Conservation (phyloP, 2,797 vertebrate species). For the Anguilla obscura region DNA sequence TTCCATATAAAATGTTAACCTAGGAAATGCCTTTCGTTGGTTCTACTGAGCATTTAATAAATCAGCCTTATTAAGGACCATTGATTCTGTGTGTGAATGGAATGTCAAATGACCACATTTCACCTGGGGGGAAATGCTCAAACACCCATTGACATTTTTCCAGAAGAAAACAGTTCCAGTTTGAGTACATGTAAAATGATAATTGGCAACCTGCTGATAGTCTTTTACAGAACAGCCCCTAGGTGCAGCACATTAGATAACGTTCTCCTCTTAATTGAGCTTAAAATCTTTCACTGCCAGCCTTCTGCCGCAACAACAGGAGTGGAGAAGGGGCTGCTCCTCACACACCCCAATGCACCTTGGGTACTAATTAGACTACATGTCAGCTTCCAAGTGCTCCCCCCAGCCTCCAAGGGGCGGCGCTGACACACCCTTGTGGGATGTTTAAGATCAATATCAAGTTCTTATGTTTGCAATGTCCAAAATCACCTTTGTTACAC, state of each 20-base stretch:
- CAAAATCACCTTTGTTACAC: background rate
- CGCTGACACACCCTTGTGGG: background rate
- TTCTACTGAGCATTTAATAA: background rate
- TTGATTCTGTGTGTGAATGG: background rate
- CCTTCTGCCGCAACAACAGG: background rate
- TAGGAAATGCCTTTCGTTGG: background rate
- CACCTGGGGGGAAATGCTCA: background rate
- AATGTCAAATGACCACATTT: background rate
- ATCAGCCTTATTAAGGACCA: constrained; percentile 9
- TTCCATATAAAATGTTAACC: background rate
- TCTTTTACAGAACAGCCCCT: background rate
- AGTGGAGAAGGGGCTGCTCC: background rate
- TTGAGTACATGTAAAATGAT: background rate
- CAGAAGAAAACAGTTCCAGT: background rate
- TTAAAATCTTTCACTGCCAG: background rate
- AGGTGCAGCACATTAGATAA: background rate
- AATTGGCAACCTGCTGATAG: background rate
- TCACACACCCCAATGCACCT: constrained; percentile 9
- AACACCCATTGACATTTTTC: constrained; percentile 3
- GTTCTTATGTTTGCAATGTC: background rate
- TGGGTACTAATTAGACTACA: constrained; percentile 30
- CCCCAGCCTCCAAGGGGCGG: background rate
- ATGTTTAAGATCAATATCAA: background rate
- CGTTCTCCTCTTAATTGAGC: background rate
- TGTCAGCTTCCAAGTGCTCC: constrained; percentile 21